Evolutionary conservation across 2,888 invertebrate genomes (phyloP).

Genomic region (Dasysyrphus albostriatus): DNA sequence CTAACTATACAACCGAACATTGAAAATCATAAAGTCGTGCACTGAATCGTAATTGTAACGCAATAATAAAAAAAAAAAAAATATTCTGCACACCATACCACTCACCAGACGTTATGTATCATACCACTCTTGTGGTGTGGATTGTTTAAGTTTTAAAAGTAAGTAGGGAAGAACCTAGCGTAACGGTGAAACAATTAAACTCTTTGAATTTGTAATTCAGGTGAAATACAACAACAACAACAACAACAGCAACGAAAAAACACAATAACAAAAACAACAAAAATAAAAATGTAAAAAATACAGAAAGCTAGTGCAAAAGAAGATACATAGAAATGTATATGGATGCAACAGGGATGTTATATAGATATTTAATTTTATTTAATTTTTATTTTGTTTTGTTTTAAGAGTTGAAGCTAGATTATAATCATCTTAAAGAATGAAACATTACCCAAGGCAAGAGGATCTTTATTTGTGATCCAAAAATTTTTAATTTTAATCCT

Average conservation of each 20-base stretch:
- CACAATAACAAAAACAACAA: slow-evolving; percentile 11
- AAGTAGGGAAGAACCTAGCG: slow-evolving; percentile 72
- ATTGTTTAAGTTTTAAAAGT: slow-evolving; percentile 45
- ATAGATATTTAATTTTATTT: neutral
- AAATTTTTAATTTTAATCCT: too few relatives aligned
- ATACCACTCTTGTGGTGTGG: slow-evolving; percentile 9
- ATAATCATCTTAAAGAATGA: too few relatives aligned
- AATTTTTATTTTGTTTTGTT: too few relatives aligned
- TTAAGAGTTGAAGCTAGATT: too few relatives aligned
- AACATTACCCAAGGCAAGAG: too few relatives aligned
- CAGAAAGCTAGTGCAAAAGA: neutral
- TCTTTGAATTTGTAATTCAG: slow-evolving; percentile 66
- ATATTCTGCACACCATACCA: slow-evolving; percentile 40
- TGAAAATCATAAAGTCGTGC: slow-evolving; percentile 75
- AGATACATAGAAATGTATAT: slow-evolving; percentile 3
- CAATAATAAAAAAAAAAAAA: slow-evolving; percentile 60
- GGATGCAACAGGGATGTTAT: slow-evolving; percentile 24
- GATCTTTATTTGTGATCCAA: too few relatives aligned
- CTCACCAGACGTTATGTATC: slow-evolving; percentile 5
- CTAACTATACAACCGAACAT: slow-evolving; percentile 43
- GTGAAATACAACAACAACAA: slow-evolving; percentile 2
- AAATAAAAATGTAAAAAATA: neutral
- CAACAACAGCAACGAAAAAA: neutral
- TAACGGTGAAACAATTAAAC: slow-evolving; percentile 75
- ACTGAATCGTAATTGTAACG: slow-evolving; percentile 76